These are phyloP conservation scores for Morelia viridis DNA, from an alignment of 2,797 vertebrate genomes.

Conservation along the genomic window DNA sequence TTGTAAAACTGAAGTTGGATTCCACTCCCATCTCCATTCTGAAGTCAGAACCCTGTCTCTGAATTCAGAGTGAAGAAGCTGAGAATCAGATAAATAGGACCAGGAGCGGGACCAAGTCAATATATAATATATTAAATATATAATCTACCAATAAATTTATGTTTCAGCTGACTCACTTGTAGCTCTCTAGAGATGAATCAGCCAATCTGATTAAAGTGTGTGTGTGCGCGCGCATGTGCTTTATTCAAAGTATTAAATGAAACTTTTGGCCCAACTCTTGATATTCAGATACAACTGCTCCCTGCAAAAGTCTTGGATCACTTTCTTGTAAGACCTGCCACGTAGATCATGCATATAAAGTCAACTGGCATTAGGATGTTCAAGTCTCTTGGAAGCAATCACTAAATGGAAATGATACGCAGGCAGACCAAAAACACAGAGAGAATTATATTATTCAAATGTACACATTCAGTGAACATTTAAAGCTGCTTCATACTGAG, in stretches of 20 bases:
- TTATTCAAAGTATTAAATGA: background rate
- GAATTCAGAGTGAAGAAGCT: too few relatives aligned
- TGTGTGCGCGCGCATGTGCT: background rate
- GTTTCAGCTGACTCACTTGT: background rate
- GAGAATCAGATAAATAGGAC: too few relatives aligned
- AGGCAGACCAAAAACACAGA: background rate
- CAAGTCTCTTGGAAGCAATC: background rate
- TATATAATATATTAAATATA: background rate
- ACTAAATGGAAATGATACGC: background rate
- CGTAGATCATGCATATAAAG: background rate
- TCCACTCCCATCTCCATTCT: too few relatives aligned
- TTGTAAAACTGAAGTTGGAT: too few relatives aligned
- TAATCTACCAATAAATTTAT: background rate
- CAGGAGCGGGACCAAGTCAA: too few relatives aligned
- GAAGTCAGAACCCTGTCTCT: too few relatives aligned
- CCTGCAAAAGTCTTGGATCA: background rate
- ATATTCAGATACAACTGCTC: background rate
- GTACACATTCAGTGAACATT: background rate
- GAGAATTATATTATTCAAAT: background rate
- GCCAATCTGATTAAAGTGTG: background rate
- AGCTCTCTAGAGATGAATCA: background rate
- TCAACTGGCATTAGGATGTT: background rate
- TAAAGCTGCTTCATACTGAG: background rate
- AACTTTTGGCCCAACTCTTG: background rate
- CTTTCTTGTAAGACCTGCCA: background rate